Conservation (phyloP, 2,888 invertebrate genomes). For the Phortica magna region DNA sequence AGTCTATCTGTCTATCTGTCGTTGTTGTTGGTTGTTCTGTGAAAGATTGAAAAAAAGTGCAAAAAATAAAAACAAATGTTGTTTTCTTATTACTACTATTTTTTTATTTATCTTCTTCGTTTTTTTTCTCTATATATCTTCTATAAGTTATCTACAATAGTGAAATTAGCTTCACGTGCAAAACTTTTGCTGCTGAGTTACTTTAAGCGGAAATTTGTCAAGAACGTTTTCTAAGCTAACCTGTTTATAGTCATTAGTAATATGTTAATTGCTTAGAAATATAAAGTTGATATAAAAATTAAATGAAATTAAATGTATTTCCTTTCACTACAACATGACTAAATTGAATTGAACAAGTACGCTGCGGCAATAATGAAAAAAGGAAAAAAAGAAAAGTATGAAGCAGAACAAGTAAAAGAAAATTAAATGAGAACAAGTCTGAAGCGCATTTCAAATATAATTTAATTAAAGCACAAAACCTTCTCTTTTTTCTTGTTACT, state of each 20-base stretch:
- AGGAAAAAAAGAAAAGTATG: conserved; percentile 16
- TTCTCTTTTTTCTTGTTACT: too few species aligned
- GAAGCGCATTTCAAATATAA: conserved; percentile 9
- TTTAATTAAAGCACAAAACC: conserved; percentile 7
- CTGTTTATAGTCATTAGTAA: too few species aligned
- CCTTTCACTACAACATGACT: too few species aligned
- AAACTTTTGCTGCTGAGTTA: neutral
- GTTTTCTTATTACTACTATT: neutral
- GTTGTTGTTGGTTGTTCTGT: neutral
- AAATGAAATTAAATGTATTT: too few species aligned
- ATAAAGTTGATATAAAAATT: too few species aligned
- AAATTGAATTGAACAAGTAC: too few species aligned
- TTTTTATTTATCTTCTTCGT: neutral
- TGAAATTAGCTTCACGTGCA: conserved; percentile 1
- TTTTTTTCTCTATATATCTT: too few species aligned
- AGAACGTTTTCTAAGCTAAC: conserved; percentile 34
- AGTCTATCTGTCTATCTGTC: conserved; percentile 13
- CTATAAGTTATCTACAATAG: neutral
- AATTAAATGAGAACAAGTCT: conserved; percentile 35
- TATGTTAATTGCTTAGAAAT: too few species aligned
- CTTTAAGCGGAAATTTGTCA: conserved; percentile 17
- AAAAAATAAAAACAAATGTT: neutral
- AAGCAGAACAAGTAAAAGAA: conserved; percentile 43
- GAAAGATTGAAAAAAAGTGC: neutral
- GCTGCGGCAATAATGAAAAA: too few species aligned